phyloP scores from a whole-genome alignment of 2,797 vertebrate genomes.

The Poecilia gillii region DNA sequence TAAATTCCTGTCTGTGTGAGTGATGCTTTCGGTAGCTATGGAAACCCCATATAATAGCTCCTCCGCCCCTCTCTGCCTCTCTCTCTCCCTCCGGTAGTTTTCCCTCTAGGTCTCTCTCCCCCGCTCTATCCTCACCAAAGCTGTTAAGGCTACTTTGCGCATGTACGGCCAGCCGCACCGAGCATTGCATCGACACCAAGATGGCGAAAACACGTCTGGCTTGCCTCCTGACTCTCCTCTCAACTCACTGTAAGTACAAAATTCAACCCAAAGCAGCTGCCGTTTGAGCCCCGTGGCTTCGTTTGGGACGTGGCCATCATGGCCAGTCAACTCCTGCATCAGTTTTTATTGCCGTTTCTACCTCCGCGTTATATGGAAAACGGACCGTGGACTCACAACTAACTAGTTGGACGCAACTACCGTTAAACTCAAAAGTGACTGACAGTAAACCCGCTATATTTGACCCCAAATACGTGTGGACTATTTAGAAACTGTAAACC shows the following conservation, averaged over 20 bases:
- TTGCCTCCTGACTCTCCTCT: constrained; percentile 81
- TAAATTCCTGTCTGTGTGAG: constrained; percentile 70
- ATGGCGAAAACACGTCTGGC: constrained; percentile 85
- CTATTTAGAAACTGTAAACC: not conserved
- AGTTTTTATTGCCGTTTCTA: not conserved
- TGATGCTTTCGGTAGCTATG: constrained; percentile 81
- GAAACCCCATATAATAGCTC: constrained; percentile 73
- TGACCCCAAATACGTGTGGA: not conserved
- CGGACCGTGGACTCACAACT: constrained; percentile 1
- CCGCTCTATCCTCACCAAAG: constrained; percentile 70
- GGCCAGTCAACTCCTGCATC: constrained; percentile 3
- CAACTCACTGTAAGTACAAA: constrained; percentile 83
- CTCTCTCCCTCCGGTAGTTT: constrained; percentile 32
- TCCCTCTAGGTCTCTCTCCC: constrained; percentile 52
- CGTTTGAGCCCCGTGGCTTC: not conserved
- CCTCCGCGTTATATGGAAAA: not conserved
- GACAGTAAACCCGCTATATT: not conserved
- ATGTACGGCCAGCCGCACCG: constrained; percentile 76
- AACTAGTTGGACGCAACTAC: not conserved
- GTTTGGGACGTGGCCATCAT: not conserved
- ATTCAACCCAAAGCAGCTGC: not conserved
- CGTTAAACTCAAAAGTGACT: not conserved
- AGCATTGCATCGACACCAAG: constrained; percentile 83
- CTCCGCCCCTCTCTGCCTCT: constrained; percentile 14
- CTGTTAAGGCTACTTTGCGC: constrained; percentile 81